A percentile compares a stretch with the other conserved stretches of the same genome.
Evolutionary conservation across 2,888 invertebrate genomes (phyloP).

Genomic region (Monoplex corrugatus): DNA sequence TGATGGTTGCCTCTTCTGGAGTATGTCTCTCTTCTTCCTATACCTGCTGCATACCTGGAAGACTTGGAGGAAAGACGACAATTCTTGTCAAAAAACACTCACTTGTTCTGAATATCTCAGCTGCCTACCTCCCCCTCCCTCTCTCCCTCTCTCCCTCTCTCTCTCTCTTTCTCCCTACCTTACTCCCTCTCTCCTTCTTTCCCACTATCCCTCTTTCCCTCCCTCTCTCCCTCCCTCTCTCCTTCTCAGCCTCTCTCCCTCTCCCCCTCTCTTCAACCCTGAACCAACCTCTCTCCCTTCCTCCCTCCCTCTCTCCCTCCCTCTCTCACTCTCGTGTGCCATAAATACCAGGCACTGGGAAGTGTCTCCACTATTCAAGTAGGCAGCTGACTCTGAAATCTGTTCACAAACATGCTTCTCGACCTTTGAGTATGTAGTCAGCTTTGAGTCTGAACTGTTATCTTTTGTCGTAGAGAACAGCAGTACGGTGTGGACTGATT

Average conservation of each 20-base stretch:
- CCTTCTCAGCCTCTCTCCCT: background rate
- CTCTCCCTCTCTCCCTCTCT: no score
- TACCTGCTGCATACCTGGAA: background rate
- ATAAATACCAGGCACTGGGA: no score
- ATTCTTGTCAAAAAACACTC: background rate
- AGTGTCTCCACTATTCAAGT: no score
- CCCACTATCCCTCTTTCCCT: background rate
- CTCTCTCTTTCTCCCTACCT: background rate
- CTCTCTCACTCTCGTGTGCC: no score
- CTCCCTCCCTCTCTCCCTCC: background rate
- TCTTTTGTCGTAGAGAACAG: no score
- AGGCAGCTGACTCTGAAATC: no score
- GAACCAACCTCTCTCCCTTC: background rate
- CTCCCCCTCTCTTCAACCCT: background rate
- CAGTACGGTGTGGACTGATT: no score
- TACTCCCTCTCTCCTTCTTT: background rate
- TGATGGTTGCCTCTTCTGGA: constrained; percentile 7
- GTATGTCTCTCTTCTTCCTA: background rate
- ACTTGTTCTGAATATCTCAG: background rate
- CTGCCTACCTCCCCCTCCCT: no score
- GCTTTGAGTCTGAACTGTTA: no score
- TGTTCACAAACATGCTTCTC: no score
- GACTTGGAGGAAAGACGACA: background rate
- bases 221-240: background rate
- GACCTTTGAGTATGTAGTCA: no score